Evolutionary conservation across 2,888 invertebrate genomes (phyloP), one percentile per base, ranked within the genome.

Genomic region (Stenodema calcarata): DNA sequence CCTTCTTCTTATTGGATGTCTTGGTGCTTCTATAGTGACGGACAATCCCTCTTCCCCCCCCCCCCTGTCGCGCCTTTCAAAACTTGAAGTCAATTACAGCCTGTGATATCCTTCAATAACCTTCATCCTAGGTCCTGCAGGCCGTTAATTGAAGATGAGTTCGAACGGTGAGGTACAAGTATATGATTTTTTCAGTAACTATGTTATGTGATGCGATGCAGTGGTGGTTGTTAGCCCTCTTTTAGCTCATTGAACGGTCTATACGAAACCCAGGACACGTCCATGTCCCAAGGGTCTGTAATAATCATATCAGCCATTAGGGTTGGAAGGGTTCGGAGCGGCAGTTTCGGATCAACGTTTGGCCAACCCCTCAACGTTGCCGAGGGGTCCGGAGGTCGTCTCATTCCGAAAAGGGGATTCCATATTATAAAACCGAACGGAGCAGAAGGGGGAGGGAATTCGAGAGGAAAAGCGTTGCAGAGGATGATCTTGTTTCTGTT

Each of bases 231-330:
- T 27, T 27, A 23, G 18, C 62, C 35, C 62, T 18, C 62, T 62
- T 62, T 62, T 11, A 62, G 62, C 27, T 23, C 62, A 62, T 62
- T 23, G 23, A n/a, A 62, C 62, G 62, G n/a, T 23, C 18, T 18
- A 18, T 62, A 62, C 18, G 23, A 62, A 73, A 73, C 35, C 14
- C 78, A 44, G 44, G 41, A 78, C 78, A 78, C 78, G 78, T 78
- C 41, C 44, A 78, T 42, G n/a, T 42, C 82, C 82, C 18, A 41
- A 41, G 69, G 47, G 69, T 28, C 18, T 18, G 82, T 82, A 82
- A 80, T 82, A 82, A 82, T 82, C 82, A 82, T 82, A 82, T 82
- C 82, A 82, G 42, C 82, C 82, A 82, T 82, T 82, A 82, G 82
- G 42, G 18, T 23, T 14, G 44, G 41, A 78, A 78, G 44, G 78